Evolutionary conservation across 1,140 invertebrate species (phyloP), one percentile per base, ranked within the genome.

Genomic region (Chironomus striatipennis): DNA sequence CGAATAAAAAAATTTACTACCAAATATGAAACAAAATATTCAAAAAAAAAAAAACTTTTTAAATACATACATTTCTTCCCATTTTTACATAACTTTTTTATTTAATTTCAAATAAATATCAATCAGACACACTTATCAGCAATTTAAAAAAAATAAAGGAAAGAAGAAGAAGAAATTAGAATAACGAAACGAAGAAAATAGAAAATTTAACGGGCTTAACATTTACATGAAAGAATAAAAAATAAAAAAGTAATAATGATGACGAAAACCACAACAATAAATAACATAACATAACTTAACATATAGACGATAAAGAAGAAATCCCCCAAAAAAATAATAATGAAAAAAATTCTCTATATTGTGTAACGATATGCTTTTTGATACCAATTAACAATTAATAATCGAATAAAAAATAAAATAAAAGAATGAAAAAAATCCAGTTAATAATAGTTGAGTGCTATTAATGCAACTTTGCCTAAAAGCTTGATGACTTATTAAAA

Each of bases 131-230:
- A 65, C 64, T 72, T 42, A 24, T 34, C 17, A 67, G 70, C 65
- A 17, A 42, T 42, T 74, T 34, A 34, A 18, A 74, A n/a, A 24
- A 65, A 15, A 67, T 15, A 17, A 70, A 17, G 67, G 17, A 70
- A 17, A 21, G 24, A 72, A 72, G 12, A 72, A 12, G n/a, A n/a
- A n/a, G n/a, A n/a, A 67, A 18, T 67, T 18, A 67, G n/a, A 67
- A 20, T 20, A 67, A 18, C 20, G n/a, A 67, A 67, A 67, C 7
- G 64, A 67, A 67, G 20, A 67, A 42, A 21, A 73, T 15, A 15
- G 7, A 42, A 21, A 73, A 42, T 42, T 73, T 73, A 34, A 34
- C 70, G 70, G 70, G 34, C 70, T 73, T 34, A 57, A 57, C 47
- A 57, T 34, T 73, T 42, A 34, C 15, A 73, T 72, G 18, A 24